Percentiles rank a stretch among this genome's conserved stretches.
Conservation (phyloP, 2,888 invertebrate species). For the Hydraecia micacea region DNA sequence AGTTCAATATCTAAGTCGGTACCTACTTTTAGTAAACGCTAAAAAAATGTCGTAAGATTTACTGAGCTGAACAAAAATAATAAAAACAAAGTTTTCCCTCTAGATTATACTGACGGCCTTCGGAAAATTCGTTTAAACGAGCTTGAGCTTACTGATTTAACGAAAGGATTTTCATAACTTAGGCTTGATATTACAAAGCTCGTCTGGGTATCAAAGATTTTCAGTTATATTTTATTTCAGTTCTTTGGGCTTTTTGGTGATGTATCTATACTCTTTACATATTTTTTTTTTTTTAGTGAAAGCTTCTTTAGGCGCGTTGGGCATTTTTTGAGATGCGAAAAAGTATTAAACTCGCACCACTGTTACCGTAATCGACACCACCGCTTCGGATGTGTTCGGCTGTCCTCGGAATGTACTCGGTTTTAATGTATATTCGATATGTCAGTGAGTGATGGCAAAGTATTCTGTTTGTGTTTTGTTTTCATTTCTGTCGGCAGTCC, state of each 20-base stretch:
- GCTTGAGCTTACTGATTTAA: constrained; percentile 38
- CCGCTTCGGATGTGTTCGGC: too few relatives aligned
- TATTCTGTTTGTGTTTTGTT: too few relatives aligned
- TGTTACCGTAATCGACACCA: too few relatives aligned
- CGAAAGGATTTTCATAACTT: constrained; percentile 30
- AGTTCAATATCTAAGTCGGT: neutral
- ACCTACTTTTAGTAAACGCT: too few relatives aligned
- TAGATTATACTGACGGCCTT: constrained; percentile 32
- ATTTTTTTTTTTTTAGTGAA: too few relatives aligned
- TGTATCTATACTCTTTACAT: neutral
- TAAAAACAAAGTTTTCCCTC: constrained; percentile 35
- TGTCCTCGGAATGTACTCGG: too few relatives aligned
- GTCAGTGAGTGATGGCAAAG: too few relatives aligned
- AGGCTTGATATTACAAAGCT: constrained; percentile 32
- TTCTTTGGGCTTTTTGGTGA: neutral
- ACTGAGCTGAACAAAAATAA: constrained; percentile 20
- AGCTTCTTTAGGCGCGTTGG: too few relatives aligned
- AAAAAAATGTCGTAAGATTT: constrained; percentile 20
- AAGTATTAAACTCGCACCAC: too few relatives aligned
- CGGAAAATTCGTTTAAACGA: constrained; percentile 31
- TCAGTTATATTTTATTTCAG: constrained; percentile 13
- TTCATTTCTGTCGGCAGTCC: too few relatives aligned
- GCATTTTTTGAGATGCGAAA: too few relatives aligned
- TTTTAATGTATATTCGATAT: too few relatives aligned
- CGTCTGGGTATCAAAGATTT: constrained; percentile 21